These are phyloP conservation scores for Paralichthys olivaceus DNA, from an alignment of 2,113 vertebrate species.

Conservation along the genomic window DNA sequence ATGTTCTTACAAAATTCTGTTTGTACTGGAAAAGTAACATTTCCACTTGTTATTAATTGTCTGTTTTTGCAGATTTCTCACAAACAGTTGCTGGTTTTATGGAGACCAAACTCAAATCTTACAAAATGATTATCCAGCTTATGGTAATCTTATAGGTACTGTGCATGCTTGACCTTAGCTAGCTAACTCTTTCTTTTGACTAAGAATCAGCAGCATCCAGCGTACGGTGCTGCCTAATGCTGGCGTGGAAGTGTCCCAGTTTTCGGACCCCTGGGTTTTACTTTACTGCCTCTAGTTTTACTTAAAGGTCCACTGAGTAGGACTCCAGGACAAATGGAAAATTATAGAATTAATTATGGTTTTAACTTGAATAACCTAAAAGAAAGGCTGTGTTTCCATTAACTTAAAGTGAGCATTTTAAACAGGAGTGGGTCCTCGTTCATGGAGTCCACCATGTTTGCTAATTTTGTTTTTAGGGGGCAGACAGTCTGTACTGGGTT, in stretches of 20 bases:
- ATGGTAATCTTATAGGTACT: too few species aligned
- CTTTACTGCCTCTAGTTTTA: background rate
- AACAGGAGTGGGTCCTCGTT: too few species aligned
- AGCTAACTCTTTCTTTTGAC: too few species aligned
- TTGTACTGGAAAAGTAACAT: conserved; percentile 1
- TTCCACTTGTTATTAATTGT: background rate
- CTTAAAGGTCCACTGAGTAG: background rate
- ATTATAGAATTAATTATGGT: too few species aligned
- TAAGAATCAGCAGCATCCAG: background rate
- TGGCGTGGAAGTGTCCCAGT: background rate
- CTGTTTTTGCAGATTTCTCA: background rate
- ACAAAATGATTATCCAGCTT: background rate
- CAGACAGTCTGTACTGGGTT: background rate
- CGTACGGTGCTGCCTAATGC: background rate
- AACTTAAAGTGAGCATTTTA: too few species aligned
- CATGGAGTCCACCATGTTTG: too few species aligned
- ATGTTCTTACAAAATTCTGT: background rate
- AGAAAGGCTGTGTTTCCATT: too few species aligned
- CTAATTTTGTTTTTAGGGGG: too few species aligned
- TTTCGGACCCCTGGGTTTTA: background rate
- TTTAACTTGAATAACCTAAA: too few species aligned
- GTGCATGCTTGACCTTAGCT: too few species aligned
- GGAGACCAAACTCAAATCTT: background rate
- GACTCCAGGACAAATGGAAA: too few species aligned
- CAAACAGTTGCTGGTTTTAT: background rate